Evolutionary conservation across 2,888 invertebrate species (phyloP).

Genomic region (Notodonta ziczac): DNA sequence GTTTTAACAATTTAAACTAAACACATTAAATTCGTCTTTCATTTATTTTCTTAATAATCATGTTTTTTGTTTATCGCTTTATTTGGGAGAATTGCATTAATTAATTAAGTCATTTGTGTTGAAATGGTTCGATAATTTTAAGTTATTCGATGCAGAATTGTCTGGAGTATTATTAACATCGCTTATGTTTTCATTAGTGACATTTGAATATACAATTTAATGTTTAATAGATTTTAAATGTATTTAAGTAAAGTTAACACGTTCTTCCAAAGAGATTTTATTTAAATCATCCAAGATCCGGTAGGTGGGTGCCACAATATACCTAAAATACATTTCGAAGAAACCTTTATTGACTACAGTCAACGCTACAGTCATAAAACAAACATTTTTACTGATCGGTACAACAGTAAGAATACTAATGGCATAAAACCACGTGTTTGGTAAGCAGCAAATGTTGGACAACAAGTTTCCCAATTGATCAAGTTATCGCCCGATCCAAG

Average conservation of each 20-base stretch:
- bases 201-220: background rate
- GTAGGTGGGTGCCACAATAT: background rate
- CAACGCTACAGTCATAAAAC: background rate
- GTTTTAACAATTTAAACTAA: background rate
- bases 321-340: background rate
- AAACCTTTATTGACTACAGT: background rate
- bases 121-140: background rate
- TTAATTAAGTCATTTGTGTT: conserved; percentile 3
- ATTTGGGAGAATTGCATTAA: background rate
- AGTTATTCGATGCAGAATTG: background rate
- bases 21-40: background rate
- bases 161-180: background rate
- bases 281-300: conserved; percentile 1
- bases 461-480: no score
- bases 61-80: background rate
- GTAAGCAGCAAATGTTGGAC: background rate
- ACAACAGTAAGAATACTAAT: conserved; percentile 1
- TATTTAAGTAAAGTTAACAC: background rate
- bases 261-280: background rate
- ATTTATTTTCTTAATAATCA: background rate
- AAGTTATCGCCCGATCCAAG: no score
- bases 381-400: background rate
- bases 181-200: conserved; percentile 1
- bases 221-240: background rate
- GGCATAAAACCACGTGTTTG: background rate